Conservation (phyloP, 2,797 vertebrate species). For the Cygnus olor region DNA sequence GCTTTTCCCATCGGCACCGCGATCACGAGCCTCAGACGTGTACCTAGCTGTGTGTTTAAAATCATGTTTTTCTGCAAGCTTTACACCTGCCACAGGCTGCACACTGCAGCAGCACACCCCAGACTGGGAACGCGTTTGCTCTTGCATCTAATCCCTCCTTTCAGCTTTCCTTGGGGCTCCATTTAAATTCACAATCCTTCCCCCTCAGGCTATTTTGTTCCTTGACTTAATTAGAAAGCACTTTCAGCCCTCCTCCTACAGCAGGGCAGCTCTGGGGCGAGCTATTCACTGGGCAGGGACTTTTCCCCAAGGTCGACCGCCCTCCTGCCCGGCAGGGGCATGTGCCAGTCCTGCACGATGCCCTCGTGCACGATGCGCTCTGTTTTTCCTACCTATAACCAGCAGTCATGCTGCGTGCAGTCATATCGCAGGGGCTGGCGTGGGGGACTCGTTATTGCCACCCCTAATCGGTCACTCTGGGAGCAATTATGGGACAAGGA, state of each 20-base stretch:
- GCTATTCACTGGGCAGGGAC: background rate
- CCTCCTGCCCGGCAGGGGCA: background rate
- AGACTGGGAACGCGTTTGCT: background rate
- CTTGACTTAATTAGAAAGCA: background rate
- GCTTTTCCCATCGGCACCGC: background rate
- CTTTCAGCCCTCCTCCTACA: background rate
- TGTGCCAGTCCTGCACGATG: accelerated
- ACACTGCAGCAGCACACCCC: background rate
- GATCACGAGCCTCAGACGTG: background rate
- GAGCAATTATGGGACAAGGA: background rate
- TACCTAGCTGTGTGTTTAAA: background rate
- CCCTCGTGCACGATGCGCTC: background rate
- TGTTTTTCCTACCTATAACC: accelerated
- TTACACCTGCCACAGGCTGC: background rate
- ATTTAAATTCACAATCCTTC: background rate
- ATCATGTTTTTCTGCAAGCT: background rate
- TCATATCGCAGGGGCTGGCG: accelerated
- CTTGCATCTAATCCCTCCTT: background rate
- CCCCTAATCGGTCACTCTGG: background rate
- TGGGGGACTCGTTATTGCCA: background rate
- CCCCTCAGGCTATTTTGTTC: background rate
- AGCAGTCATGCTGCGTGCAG: accelerated
- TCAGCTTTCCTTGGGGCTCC: background rate
- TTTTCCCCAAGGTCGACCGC: background rate
- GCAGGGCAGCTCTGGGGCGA: background rate